Evolutionary conservation across 1,140 invertebrate species (phyloP).

Genomic region (Zophobas morio): DNA sequence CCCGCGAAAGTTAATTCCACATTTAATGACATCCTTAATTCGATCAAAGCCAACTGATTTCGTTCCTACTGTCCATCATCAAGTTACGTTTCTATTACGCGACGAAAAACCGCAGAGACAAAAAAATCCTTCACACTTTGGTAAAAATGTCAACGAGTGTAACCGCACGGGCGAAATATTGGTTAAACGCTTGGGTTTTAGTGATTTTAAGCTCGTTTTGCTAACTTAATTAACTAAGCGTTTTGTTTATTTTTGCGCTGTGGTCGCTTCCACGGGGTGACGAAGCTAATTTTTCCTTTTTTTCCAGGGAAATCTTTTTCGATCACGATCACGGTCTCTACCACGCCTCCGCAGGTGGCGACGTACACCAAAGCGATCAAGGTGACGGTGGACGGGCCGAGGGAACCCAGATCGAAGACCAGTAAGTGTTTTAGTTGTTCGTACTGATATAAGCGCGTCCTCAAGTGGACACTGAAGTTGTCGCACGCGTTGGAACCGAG

Average conservation of each 20-base stretch:
- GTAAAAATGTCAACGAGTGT: constrained; percentile 42
- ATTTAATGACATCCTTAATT: too few species aligned
- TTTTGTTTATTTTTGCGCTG: not conserved
- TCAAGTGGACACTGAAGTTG: too few species aligned
- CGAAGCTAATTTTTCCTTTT: constrained; percentile 54
- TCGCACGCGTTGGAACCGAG: not conserved
- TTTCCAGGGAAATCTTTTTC: constrained; percentile 97
- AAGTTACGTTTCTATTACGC: not conserved
- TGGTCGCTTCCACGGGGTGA: constrained; percentile 10
- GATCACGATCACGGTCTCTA: constrained; percentile 94
- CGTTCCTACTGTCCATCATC: too few species aligned
- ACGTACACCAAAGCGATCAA: constrained; percentile 98
- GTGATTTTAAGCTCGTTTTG: constrained; percentile 35
- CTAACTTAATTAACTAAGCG: constrained; percentile 10
- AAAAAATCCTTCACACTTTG: constrained; percentile 41
- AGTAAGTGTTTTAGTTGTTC: constrained; percentile 80
- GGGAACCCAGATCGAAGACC: constrained; percentile 96
- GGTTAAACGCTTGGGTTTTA: constrained; percentile 38
- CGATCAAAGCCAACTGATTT: too few species aligned
- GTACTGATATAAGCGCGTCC: too few species aligned
- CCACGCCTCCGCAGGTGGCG: constrained; percentile 92
- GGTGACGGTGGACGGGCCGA: constrained; percentile 97
- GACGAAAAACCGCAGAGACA: constrained; percentile 12
- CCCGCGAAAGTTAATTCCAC: not conserved
- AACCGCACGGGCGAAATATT: constrained; percentile 38